A percentile compares a stretch with the other conserved stretches of the same genome.
Conservation (phyloP, 1,140 invertebrate species). For the Neodiprion lecontei region DNA sequence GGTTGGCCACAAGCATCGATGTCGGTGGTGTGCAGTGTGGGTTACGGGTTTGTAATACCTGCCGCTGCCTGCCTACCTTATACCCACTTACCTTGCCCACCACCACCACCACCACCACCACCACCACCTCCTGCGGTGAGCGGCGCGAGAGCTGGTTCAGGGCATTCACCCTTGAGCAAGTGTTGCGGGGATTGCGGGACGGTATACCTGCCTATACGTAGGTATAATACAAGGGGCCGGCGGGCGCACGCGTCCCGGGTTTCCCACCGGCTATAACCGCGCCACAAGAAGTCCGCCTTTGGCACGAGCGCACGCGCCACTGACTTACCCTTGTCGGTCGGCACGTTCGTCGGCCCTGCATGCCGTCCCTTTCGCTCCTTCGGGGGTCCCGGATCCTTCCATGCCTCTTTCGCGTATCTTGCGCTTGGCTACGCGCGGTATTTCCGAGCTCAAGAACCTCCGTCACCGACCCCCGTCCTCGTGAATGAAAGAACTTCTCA, state of each 20-base stretch:
- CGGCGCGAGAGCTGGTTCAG: background rate
- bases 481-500: no score
- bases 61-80: no score
- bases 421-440: no score
- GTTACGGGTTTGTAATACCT: no score
- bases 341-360: background rate
- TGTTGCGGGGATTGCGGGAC: slow-evolving; percentile 2
- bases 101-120: background rate
- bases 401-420: no score
- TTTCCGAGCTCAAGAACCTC: no score
- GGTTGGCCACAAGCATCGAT: no score
- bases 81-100: slow-evolving; percentile 6
- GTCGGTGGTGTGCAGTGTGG: background rate
- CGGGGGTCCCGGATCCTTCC: no score
- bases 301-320: slow-evolving; percentile 1
- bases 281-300: background rate
- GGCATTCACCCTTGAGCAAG: slow-evolving; percentile 9
- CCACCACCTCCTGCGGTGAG: background rate
- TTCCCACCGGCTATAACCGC: no score
- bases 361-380: background rate
- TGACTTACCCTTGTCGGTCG: background rate
- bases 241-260: no score
- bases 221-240: no score
- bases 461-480: no score
- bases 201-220: background rate